Base-by-base conservation (phyloP, 2,113 vertebrate genomes). In the Oryzias curvinotus region DNA sequence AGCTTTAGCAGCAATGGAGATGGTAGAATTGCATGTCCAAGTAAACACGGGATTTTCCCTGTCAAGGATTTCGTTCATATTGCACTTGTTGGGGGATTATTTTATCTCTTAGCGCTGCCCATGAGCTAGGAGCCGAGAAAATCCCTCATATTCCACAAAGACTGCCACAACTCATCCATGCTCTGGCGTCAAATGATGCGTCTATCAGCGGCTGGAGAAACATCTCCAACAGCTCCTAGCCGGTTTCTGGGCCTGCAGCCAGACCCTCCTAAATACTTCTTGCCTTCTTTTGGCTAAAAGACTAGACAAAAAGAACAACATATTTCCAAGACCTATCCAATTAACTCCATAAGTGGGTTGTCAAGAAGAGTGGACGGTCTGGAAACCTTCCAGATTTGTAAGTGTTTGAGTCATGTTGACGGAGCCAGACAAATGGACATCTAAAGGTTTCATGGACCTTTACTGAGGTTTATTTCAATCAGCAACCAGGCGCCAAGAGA, bases 81-180 rank as follows among this genome's bases (percentile, higher is more conserved):
- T 85, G 83, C 73, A 65, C 80, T 87, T 75, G 81, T 82, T 48
- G 5, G 17, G 66, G 85, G 85, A 90, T 90, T 90, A 90, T 85
- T 87, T 73, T 61, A 61, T 72, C 78, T 73, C 68, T 71, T 57
- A 68, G 75, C 64, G 57, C 60, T 23, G 53, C 71, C 75, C 64
- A 46, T 19, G 62, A 83, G 52, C 70, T 60, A 53, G 72, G 53
- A 71, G 73, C 80, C 62, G 80, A 71, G 80, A 84, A 88, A 88
- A 87, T 85, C 83, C 82, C 68, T 78, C 66, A 16, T 63, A 82
- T 78, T 78, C 62, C 73, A 48, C 55, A 80, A 80, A 83, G 70
- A 77, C 87, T 71, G 74, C 80, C 62, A 68, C 66, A 69, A 78
- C 67, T 66, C 78, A 79, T 78, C 75, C 70, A 43, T 15, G 65